Evolutionary conservation across 1,140 invertebrate genomes (phyloP).

Genomic region (Chymomyza costata): DNA sequence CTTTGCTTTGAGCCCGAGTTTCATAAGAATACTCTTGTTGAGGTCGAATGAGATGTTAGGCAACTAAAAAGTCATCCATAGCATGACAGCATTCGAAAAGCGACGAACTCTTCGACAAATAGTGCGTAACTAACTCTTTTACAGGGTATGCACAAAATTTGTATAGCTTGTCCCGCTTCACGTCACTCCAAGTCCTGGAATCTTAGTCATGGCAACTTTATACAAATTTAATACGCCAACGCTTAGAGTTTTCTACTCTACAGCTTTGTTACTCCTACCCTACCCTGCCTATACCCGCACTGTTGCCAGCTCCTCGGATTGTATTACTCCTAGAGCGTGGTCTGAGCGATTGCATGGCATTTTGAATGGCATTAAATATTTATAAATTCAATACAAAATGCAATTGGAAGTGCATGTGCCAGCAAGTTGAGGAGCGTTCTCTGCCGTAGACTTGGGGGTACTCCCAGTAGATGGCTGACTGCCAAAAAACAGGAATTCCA

Average conservation of each 20-base stretch:
- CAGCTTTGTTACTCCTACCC: neutral
- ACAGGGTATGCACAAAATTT: no score
- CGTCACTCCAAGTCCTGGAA: constrained; percentile 57
- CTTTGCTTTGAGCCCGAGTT: no score
- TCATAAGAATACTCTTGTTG: no score
- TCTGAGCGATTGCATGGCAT: constrained; percentile 62
- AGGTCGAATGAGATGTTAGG: no score
- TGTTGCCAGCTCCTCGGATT: no score
- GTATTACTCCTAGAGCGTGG: no score
- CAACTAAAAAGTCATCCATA: no score
- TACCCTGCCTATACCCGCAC: neutral
- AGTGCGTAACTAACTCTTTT: no score
- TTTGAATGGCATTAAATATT: constrained; percentile 74
- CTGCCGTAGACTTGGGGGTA: neutral
- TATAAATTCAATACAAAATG: constrained; percentile 75
- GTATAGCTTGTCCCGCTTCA: no score
- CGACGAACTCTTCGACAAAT: no score
- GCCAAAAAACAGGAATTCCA: constrained; percentile 32
- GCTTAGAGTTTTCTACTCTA: constrained; percentile 15
- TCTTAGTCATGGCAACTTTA: constrained; percentile 37
- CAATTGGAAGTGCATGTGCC: constrained; percentile 66
- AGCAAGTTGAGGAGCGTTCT: neutral
- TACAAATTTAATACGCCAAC: constrained; percentile 51
- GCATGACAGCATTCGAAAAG: no score
- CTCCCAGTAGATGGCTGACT: no score